These are phyloP conservation scores for Drosophila meridionalis DNA, from an alignment of 2,888 invertebrate genomes.

Conservation along the genomic window DNA sequence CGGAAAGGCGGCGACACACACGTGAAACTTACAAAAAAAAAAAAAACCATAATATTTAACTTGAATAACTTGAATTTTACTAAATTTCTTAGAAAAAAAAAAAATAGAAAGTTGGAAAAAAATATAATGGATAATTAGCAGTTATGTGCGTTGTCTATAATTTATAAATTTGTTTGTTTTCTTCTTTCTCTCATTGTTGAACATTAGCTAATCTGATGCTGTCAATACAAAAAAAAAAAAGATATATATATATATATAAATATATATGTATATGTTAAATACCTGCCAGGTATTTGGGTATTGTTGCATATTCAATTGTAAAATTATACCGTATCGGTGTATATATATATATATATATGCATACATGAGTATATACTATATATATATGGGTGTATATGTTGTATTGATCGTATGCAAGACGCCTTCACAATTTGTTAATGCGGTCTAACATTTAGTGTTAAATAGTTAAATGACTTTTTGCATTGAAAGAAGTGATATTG, in stretches of 20 bases:
- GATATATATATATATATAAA: neutral
- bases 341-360: slow-evolving; percentile 43
- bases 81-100: slow-evolving; percentile 50
- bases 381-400: slow-evolving; percentile 17
- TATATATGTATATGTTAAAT: slow-evolving; percentile 25
- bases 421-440: slow-evolving; percentile 18
- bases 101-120: slow-evolving; percentile 22
- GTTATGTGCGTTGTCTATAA: slow-evolving; percentile 60
- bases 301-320: slow-evolving; percentile 53
- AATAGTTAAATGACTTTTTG: slow-evolving; percentile 58
- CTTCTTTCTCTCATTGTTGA: slow-evolving; percentile 25
- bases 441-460: slow-evolving; percentile 27
- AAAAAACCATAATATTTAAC: slow-evolving; percentile 27
- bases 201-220: slow-evolving; percentile 56
- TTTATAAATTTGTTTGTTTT: slow-evolving; percentile 45
- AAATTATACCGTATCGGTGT: slow-evolving; percentile 59
- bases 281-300: slow-evolving; percentile 43
- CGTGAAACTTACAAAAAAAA: slow-evolving; percentile 9
- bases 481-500: slow-evolving; percentile 50
- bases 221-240: slow-evolving; percentile 47
- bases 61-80: slow-evolving; percentile 50
- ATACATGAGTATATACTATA: slow-evolving; percentile 32
- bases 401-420: slow-evolving; percentile 39
- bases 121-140: slow-evolving; percentile 38
- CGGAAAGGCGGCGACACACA: slow-evolving; percentile 27